These are phyloP conservation scores for Hapalemur alaotrensis DNA, from an alignment of 2,797 vertebrate species.

Conservation along the genomic window DNA sequence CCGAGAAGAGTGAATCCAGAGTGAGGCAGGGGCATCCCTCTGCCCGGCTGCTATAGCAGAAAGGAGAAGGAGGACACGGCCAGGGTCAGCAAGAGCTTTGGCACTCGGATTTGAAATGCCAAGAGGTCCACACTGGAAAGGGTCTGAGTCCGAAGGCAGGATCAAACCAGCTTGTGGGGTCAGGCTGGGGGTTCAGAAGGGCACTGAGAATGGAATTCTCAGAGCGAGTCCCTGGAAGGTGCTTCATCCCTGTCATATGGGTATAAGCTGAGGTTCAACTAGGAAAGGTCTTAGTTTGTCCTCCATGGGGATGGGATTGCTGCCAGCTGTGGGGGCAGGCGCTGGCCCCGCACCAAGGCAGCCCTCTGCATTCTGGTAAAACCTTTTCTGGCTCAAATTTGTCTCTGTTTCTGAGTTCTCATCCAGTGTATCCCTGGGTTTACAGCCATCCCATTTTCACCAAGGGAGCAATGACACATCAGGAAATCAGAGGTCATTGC, in stretches of 20 bases:
- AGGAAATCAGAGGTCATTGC: not conserved
- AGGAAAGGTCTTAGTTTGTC: not conserved
- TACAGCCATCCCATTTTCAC: not conserved
- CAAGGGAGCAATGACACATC: not conserved
- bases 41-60: not conserved
- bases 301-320: not conserved
- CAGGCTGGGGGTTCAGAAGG: not conserved
- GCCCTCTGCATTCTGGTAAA: not conserved
- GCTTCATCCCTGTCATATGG: not conserved
- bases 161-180: not conserved
- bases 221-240: not conserved
- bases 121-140: not conserved
- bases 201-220: not conserved
- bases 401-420: not conserved
- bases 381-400: not conserved
- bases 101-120: not conserved
- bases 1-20: not conserved
- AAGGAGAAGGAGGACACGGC: not conserved
- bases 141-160: not conserved
- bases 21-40: not conserved
- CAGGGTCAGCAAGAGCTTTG: not conserved
- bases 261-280: not conserved
- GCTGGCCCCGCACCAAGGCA: not conserved
- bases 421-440: not conserved
- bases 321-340: not conserved